Percentiles rank a stretch among this genome's conserved stretches.
These are phyloP conservation scores for Erebia aethiops DNA, from an alignment of 2,888 invertebrate species.

Conservation along the genomic window DNA sequence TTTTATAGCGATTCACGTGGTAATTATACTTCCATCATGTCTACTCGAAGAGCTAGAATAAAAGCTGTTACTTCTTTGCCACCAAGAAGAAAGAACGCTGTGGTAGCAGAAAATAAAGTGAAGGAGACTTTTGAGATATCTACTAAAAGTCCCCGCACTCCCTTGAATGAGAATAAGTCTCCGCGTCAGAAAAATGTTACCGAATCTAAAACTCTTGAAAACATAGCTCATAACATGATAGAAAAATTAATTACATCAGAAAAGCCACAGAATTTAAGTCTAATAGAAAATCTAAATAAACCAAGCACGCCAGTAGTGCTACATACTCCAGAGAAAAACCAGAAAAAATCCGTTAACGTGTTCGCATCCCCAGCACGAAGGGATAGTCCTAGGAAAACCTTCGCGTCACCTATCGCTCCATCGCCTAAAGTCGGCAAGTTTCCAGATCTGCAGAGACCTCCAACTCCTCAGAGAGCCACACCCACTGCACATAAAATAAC, in stretches of 20 bases:
- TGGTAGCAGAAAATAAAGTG: conserved; percentile 43
- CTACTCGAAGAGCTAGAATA: conserved; percentile 87
- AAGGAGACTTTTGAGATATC: conserved; percentile 45
- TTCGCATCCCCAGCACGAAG: conserved; percentile 44
- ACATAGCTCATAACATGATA: conserved; percentile 7
- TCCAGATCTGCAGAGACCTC: conserved; percentile 44
- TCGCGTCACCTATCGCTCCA: conserved; percentile 44
- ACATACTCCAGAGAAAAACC: conserved; percentile 11
- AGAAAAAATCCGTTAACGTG: conserved; percentile 30
- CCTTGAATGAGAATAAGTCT: conserved; percentile 44
- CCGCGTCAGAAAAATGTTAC: conserved; percentile 29
- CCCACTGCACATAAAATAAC: conserved; percentile 44
- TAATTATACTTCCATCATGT: conserved; percentile 67
- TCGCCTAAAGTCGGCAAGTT: conserved; percentile 48
- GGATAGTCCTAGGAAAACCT: conserved; percentile 41
- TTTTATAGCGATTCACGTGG: conserved; percentile 1
- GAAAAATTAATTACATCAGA: conserved; percentile 11
- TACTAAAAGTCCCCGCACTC: conserved; percentile 54
- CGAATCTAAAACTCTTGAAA: not conserved
- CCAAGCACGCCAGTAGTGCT: conserved; percentile 15
- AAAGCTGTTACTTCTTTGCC: conserved; percentile 88
- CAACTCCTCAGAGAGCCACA: conserved; percentile 35
- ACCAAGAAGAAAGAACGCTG: conserved; percentile 71
- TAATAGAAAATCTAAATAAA: conserved; percentile 5
- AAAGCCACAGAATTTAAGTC: not conserved